Percentiles rank a stretch among this genome's conserved stretches.
Evolutionary conservation across 23 tunicate species (phyloP).

Genomic region (Trididemnum miniatum): DNA sequence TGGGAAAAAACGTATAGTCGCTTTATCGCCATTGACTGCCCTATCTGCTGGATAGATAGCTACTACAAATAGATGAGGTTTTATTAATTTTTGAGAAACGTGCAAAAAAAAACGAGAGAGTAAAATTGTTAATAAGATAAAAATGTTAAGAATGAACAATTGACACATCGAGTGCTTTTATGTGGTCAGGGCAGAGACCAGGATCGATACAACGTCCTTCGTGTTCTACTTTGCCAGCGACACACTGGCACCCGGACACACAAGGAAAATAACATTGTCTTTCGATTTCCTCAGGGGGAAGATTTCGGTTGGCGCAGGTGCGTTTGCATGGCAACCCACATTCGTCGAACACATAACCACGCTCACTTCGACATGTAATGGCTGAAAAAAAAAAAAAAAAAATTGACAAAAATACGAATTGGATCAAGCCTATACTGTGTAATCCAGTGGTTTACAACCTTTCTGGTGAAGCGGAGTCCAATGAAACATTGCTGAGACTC

Average conservation of each 20-base stretch:
- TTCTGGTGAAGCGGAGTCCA: no score
- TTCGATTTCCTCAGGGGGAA: constrained; percentile 68
- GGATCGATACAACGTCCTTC: constrained; percentile 62
- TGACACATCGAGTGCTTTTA: constrained; percentile 29
- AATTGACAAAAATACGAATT: no score
- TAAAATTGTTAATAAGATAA: background rate
- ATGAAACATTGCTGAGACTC: no score
- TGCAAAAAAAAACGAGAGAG: no score
- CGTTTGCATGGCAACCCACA: constrained; percentile 91
- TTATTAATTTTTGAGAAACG: no score
- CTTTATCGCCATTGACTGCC: no score
- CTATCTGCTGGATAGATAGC: no score
- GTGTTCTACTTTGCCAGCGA: constrained; percentile 78
- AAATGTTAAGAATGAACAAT: no score
- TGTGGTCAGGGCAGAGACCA: constrained; percentile 44
- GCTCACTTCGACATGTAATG: constrained; percentile 34
- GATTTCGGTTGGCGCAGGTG: constrained; percentile 74
- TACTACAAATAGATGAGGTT: no score
- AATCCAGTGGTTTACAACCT: no score
- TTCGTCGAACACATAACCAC: constrained; percentile 85
- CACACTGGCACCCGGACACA: constrained; percentile 86
- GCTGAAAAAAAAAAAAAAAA: constrained; percentile 30
- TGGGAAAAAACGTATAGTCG: no score
- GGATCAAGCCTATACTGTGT: no score
- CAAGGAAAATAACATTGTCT: constrained; percentile 80